A percentile compares a stretch with the other conserved stretches of the same genome.
These are phyloP conservation scores for Drosophila pruinosa DNA, from an alignment of 1,140 invertebrate genomes.

Conservation along the genomic window DNA sequence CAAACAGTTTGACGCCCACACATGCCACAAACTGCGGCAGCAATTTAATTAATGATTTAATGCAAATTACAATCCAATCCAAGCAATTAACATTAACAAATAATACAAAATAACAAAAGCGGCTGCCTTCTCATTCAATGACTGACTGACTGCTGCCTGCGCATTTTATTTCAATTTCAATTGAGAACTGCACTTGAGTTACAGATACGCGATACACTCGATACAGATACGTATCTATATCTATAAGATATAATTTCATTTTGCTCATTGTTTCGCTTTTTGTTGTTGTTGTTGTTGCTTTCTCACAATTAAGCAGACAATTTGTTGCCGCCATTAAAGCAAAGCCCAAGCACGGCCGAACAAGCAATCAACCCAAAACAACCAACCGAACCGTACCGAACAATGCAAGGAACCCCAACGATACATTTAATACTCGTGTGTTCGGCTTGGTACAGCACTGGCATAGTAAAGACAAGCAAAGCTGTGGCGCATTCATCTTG, in stretches of 20 bases:
- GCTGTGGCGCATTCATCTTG: conserved; percentile 23
- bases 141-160: conserved; percentile 18
- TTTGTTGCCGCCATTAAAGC: conserved; percentile 42
- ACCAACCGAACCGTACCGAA: background rate
- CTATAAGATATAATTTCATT: conserved; percentile 13
- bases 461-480: conserved; percentile 42
- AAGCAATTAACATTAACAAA: conserved; percentile 18
- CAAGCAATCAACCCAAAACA: conserved; percentile 19
- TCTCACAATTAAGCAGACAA: conserved; percentile 73
- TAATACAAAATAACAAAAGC: conserved; percentile 20
- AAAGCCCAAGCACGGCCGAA: conserved; percentile 67
- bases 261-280: background rate
- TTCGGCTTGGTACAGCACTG: conserved; percentile 16
- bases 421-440: background rate
- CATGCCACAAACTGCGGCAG: conserved; percentile 27
- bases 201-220: background rate
- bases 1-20: conserved; percentile 32
- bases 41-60: conserved; percentile 55
- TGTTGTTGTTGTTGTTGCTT: conserved; percentile 51
- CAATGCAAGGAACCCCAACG: background rate
- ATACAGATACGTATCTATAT: conserved; percentile 18
- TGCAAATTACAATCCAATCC: conserved; percentile 52
- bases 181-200: conserved; percentile 24
- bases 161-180: conserved; percentile 26
- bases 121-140: background rate